Conservation (phyloP, 2,113 vertebrate genomes). For the Lampris incognitus region DNA sequence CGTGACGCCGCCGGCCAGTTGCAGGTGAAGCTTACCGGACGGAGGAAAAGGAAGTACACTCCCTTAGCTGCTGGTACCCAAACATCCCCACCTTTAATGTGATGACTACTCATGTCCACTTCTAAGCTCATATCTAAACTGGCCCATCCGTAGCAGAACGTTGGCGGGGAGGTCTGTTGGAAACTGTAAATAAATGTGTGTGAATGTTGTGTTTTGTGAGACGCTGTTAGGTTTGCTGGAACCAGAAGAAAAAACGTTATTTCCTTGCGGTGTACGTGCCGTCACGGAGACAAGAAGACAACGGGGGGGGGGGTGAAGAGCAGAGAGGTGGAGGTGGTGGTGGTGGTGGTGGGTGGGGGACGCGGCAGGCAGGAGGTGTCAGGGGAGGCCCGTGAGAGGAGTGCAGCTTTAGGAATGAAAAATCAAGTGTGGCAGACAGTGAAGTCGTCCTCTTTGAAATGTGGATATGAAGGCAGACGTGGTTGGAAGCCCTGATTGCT, state of each 20-base stretch:
- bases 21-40: too few species aligned
- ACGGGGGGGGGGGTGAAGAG: slow-evolving; percentile 19
- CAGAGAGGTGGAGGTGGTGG: slow-evolving; percentile 3
- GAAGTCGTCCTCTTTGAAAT: background rate
- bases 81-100: too few species aligned
- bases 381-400: background rate
- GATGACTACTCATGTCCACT: too few species aligned
- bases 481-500: too few species aligned
- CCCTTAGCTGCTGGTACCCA: too few species aligned
- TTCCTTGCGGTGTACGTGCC: background rate
- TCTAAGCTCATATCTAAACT: too few species aligned
- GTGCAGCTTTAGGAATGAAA: background rate
- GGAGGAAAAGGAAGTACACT: too few species aligned
- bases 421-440: slow-evolving; percentile 2
- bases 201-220: too few species aligned
- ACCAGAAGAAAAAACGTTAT: background rate
- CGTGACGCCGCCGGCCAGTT: too few species aligned
- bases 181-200: too few species aligned
- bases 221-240: background rate
- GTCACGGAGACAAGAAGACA: slow-evolving; percentile 17
- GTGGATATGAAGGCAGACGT: background rate
- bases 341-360: background rate
- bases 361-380: background rate
- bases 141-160: too few species aligned
- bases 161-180: too few species aligned